Conservation (phyloP, 2,797 vertebrate species). For the Neostethus bicornis region DNA sequence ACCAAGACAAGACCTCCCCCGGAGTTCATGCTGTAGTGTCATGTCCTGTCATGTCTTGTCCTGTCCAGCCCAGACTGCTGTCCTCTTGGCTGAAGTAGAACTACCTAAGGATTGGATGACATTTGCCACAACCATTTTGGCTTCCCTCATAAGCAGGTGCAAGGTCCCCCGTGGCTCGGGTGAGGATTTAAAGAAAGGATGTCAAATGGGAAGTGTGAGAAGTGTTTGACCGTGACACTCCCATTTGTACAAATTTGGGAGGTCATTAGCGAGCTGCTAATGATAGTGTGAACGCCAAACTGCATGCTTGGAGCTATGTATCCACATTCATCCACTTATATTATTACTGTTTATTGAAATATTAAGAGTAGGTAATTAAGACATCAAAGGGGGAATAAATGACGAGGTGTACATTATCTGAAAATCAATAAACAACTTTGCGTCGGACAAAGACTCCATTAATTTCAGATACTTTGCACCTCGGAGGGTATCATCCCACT, state of each 20-base stretch:
- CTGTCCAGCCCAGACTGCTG: conserved; percentile 53
- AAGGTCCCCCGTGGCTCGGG: conserved; percentile 50
- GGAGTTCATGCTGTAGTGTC: conserved; percentile 62
- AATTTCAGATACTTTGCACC: too few relatives aligned
- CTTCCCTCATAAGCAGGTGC: conserved; percentile 77
- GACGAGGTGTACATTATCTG: too few relatives aligned
- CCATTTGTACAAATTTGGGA: conserved; percentile 63
- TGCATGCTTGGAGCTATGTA: conserved; percentile 51
- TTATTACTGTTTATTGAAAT: too few relatives aligned
- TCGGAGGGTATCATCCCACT: too few relatives aligned
- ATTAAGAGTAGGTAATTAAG: too few relatives aligned
- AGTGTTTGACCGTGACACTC: conserved; percentile 71
- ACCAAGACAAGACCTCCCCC: conserved; percentile 59
- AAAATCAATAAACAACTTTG: too few relatives aligned
- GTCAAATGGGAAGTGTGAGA: conserved; percentile 67
- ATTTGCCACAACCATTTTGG: conserved; percentile 76
- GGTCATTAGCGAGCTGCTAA: conserved; percentile 60
- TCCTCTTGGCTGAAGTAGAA: conserved; percentile 56
- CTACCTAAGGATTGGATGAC: conserved; percentile 54
- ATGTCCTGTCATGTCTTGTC: conserved; percentile 62
- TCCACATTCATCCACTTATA: conserved; percentile 16
- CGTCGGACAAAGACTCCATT: too few relatives aligned
- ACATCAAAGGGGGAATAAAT: too few relatives aligned
- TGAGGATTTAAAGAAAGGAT: conserved; percentile 46
- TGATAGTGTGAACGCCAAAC: conserved; percentile 67